Evolutionary conservation across 2,888 invertebrate species (phyloP), one percentile per base, ranked within the genome.

Genomic region (Dendrolimus houi): DNA sequence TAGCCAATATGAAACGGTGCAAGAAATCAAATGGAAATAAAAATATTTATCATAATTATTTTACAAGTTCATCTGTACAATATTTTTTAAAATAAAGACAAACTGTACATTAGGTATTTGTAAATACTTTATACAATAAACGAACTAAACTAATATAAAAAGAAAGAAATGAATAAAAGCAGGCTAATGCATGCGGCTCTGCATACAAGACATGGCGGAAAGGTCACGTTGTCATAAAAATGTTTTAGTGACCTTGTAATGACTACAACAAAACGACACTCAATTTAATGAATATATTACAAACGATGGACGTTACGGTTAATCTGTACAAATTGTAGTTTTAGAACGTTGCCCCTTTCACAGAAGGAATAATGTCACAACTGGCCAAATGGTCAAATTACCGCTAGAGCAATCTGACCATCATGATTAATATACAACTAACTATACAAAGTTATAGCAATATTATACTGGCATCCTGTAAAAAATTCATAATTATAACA

Each of bases 291-390:
- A 79, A 84, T 87, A 90, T 87, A 86, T 90, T 89, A 90, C 89
- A 89, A 89, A 89, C 89, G 88, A 84, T 89, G 89, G 90, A 90
- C 89, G 89, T 88, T 87, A 88, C 85, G 81, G 75, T 81, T 82
- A 75, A 75, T 81, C 87, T 88, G 86, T 87, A 88, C 87, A 87
- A 87, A 79, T 81, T 80, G 84, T 82, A 80, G 78, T 83, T 82
- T 87, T 83, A 92, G 93, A 94, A 94, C 94, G 94, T 93, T 93
- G 94, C 95, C 95, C 95, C 95, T 95, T 94, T 94, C 95, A 95
- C 95, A 95, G 94, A 94, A 90, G 88, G 93, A 95, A 95, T 95
- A 94, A 94, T 95, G 95, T 95, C 95, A 95, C 95, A 94, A 93
- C 93, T 93, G 90, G 90, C 83, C 78, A 77, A 85, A 87, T 88